Evolutionary conservation across 2,888 invertebrate genomes (phyloP).

Genomic region (Perizoma flavofasciatum): DNA sequence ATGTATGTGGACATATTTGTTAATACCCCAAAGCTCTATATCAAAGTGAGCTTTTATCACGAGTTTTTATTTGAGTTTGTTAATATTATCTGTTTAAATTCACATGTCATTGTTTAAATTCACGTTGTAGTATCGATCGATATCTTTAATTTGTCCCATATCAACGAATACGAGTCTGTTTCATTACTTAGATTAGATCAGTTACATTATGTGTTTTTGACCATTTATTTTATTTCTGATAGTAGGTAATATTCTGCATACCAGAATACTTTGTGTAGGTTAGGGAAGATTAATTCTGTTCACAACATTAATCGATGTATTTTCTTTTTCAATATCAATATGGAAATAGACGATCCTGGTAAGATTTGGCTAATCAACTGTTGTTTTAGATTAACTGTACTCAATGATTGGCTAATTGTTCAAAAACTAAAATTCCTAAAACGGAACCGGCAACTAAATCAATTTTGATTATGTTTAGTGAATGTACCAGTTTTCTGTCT

Average conservation of each 20-base stretch:
- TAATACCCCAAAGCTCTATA: conserved; percentile 5
- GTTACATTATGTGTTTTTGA: neutral
- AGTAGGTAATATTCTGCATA: conserved; percentile 7
- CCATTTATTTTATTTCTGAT: neutral
- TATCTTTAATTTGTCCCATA: neutral
- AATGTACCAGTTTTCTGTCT: conserved; percentile 36
- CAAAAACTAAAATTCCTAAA: conserved; percentile 29
- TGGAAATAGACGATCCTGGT: conserved; percentile 81
- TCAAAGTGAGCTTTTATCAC: conserved; percentile 1
- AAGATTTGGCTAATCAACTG: conserved; percentile 64
- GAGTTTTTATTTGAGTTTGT: conserved; percentile 4
- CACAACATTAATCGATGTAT: conserved; percentile 63
- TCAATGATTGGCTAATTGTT: conserved; percentile 47
- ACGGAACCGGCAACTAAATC: conserved; percentile 56
- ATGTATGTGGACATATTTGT: conserved; percentile 8
- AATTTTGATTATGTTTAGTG: conserved; percentile 42
- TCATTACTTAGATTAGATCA: neutral
- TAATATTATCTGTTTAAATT: neutral
- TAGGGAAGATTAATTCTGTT: conserved; percentile 24
- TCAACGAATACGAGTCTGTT: neutral
- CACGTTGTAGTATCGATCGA: neutral
- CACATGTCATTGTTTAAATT: no score
- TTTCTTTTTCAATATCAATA: conserved; percentile 79
- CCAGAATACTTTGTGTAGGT: conserved; percentile 17
- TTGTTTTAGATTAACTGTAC: conserved; percentile 51